Evolutionary conservation across 2,797 vertebrate genomes (phyloP).

Genomic region (Ispidina lecontei): DNA sequence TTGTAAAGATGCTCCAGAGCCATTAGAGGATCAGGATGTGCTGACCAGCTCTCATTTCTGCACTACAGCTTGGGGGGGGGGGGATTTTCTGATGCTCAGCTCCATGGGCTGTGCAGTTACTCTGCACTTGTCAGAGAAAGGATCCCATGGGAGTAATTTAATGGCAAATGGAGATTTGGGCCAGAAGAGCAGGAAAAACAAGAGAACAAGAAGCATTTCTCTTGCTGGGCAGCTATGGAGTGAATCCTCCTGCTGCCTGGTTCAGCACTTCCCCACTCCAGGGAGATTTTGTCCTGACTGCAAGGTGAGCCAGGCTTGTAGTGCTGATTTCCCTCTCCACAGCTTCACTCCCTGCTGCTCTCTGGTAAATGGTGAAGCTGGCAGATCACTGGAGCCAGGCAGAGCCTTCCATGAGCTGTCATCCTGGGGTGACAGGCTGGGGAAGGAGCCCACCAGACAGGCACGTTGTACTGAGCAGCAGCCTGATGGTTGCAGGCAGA

Average conservation of each 20-base stretch:
- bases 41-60: not conserved
- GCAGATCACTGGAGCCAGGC: not conserved
- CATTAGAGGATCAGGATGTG: not conserved
- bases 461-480: not conserved
- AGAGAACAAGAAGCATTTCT: not conserved
- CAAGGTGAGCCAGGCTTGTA: not conserved
- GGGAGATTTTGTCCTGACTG: not conserved
- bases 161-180: not conserved
- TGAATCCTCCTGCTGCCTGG: not conserved
- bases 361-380: not conserved
- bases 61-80: not conserved
- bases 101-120: not conserved
- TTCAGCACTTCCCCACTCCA: not conserved
- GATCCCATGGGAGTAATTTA: not conserved
- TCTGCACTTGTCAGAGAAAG: not conserved
- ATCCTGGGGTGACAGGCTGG: not conserved
- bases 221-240: not conserved
- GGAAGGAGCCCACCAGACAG: not conserved
- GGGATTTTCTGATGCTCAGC: not conserved
- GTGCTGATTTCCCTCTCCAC: not conserved
- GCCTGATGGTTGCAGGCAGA: not conserved
- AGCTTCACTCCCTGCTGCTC: not conserved
- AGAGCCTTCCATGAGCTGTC: not conserved
- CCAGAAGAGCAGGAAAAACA: not conserved
- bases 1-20: not conserved